Evolutionary conservation across 2,797 vertebrate species (phyloP), one percentile per base, ranked within the genome.

Genomic region (Carduelis carduelis): DNA sequence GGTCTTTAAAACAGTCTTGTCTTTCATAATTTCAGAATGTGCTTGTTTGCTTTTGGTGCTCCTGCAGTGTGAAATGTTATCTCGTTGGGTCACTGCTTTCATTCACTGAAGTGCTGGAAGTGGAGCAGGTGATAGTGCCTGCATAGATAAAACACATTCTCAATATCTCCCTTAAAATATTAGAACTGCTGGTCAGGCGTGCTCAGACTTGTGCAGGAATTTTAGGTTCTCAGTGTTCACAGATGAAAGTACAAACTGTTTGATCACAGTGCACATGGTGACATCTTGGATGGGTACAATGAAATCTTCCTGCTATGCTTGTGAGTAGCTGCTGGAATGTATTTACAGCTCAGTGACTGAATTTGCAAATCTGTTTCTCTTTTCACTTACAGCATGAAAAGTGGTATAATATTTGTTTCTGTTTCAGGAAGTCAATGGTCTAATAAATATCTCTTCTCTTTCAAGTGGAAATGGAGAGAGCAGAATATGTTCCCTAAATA

Each of bases 221-320:
- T 95, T 87, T 88, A 57, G 68, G 59, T 75, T 95, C 10, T 20
- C 71, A 89, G 91, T 70, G 77, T 78, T 96, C 83, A 79, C 77
- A 96, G 92, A 84, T 93, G 91, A 96, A 95, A 96, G 70, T 85
- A 68, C 55, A 78, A 86, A 49, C n/a, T 85, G 43, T 87, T 83
- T 84, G 77, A 78, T 95, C 87, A 24, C 7, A 5, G 32, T 66
- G 68, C 72, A 72, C 84, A 70, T 9, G 32, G 41, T 92, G 92
- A 88, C 52, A 78, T 82, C 82, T 92, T 95, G 95, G 84, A 83
- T 91, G 83, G 64, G 57, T 85, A 75, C 64, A 77, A 90, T 88
- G 87, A 77, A 80, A 65, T 57, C 64, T 92, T 94, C 85, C 63
- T 87, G 52, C 78, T 89, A 7, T 1, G 10, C 56, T 83, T 91